phyloP scores from a whole-genome alignment of 2,113 vertebrate genomes.

The Corydoras maculifer region DNA sequence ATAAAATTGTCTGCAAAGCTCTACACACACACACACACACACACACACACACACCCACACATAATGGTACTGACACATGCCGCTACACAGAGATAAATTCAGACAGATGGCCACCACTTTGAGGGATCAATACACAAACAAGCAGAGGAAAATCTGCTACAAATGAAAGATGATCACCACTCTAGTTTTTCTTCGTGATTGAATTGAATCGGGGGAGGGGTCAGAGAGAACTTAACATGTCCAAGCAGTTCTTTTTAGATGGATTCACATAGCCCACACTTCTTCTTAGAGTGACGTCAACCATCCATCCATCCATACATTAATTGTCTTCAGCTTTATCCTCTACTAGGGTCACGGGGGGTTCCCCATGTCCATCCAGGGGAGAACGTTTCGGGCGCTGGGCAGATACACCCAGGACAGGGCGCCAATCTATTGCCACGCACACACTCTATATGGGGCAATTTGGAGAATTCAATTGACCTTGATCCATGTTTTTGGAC shows the following conservation, averaged over 20 bases:
- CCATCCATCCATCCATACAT: too few species aligned
- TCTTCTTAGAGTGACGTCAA: conserved; percentile 14
- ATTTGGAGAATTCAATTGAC: too few species aligned
- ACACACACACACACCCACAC: background rate
- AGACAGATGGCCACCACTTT: conserved; percentile 13
- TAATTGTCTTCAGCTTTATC: too few species aligned
- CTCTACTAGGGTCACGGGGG: too few species aligned
- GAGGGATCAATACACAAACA: conserved; percentile 28
- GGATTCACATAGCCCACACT: background rate
- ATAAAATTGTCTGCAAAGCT: too few species aligned
- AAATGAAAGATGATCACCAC: conserved; percentile 27
- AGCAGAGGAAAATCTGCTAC: conserved; percentile 23
- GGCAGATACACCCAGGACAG: too few species aligned
- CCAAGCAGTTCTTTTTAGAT: background rate
- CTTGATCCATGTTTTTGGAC: too few species aligned
- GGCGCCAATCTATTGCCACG: too few species aligned
- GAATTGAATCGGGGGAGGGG: background rate
- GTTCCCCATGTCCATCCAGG: too few species aligned
- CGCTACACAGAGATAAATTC: background rate
- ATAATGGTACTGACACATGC: background rate
- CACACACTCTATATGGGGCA: too few species aligned
- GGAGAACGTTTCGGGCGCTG: too few species aligned
- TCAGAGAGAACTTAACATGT: conserved; percentile 14
- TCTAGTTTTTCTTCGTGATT: conserved; percentile 16
- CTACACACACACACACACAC: conserved; percentile 9